Conservation (phyloP, 2,797 vertebrate genomes). For the Coregonus sp. region DNA sequence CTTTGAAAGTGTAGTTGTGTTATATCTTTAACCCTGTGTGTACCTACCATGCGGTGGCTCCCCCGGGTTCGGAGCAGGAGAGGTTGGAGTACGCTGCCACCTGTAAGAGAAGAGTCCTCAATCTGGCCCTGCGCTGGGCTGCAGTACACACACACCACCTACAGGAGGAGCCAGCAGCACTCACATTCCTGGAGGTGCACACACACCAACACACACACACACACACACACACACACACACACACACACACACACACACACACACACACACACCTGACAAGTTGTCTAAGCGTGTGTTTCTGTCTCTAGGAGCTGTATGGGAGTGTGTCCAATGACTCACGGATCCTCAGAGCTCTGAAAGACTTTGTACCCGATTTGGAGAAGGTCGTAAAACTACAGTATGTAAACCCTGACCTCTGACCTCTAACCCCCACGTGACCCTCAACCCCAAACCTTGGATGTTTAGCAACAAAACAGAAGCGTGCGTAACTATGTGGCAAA, state of each 20-base stretch:
- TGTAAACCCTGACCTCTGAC: conserved; percentile 49
- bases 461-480: too few species aligned
- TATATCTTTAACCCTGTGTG: conserved; percentile 81
- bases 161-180: conserved; percentile 88
- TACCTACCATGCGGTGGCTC: conserved; percentile 91
- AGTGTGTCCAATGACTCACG: conserved; percentile 91
- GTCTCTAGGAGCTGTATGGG: conserved; percentile 88
- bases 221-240: conserved; percentile 32
- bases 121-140: conserved; percentile 90
- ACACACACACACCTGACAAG: neutral
- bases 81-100: conserved; percentile 90
- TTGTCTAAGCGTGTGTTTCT: conserved; percentile 11
- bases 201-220: conserved; percentile 6
- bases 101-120: conserved; percentile 88
- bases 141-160: conserved; percentile 84
- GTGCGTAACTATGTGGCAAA: too few species aligned
- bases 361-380: conserved; percentile 90
- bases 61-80: conserved; percentile 94
- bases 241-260: conserved; percentile 7
- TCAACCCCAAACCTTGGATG: neutral
- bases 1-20: neutral
- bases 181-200: conserved; percentile 91
- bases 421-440: neutral
- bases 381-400: conserved; percentile 94
- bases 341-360: conserved; percentile 87